Evolutionary conservation across 2,888 invertebrate species (phyloP).

Genomic region (Chloromyia formosa): DNA sequence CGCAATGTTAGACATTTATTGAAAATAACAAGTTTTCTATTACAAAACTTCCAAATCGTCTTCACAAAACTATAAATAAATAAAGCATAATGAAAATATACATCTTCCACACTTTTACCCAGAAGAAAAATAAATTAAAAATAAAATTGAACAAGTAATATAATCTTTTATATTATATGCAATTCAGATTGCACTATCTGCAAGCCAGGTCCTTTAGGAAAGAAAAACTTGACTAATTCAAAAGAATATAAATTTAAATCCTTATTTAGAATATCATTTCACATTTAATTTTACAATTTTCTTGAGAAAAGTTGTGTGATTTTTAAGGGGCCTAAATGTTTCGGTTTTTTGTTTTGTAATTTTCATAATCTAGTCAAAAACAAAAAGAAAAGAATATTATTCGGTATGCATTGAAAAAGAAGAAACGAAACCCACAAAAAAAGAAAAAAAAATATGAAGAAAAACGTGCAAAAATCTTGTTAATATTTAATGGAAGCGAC

Average conservation of each 20-base stretch:
- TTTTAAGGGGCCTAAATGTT: not conserved
- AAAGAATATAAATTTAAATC: too few species aligned
- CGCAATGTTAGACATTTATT: conserved; percentile 16
- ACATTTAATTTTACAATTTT: too few species aligned
- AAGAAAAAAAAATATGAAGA: not conserved
- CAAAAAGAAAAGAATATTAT: conserved; percentile 20
- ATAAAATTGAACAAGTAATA: too few species aligned
- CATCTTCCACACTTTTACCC: not conserved
- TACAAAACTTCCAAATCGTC: not conserved
- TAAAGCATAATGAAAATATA: not conserved
- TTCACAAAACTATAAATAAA: too few species aligned
- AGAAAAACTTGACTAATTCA: too few species aligned
- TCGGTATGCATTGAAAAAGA: not conserved
- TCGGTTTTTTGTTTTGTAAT: too few species aligned
- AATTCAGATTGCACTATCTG: too few species aligned
- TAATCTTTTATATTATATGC: too few species aligned
- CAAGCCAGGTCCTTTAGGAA: too few species aligned
- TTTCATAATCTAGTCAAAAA: conserved; percentile 28
- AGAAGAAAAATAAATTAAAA: not conserved
- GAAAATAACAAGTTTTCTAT: not conserved
- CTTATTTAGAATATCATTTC: too few species aligned
- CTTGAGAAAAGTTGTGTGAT: too few species aligned
- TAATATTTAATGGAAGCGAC: conserved; percentile 5
- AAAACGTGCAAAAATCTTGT: not conserved
- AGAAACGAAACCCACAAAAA: not conserved